Base-by-base conservation (phyloP, 1,140 invertebrate genomes). In the Anastrepha obliqua region DNA sequence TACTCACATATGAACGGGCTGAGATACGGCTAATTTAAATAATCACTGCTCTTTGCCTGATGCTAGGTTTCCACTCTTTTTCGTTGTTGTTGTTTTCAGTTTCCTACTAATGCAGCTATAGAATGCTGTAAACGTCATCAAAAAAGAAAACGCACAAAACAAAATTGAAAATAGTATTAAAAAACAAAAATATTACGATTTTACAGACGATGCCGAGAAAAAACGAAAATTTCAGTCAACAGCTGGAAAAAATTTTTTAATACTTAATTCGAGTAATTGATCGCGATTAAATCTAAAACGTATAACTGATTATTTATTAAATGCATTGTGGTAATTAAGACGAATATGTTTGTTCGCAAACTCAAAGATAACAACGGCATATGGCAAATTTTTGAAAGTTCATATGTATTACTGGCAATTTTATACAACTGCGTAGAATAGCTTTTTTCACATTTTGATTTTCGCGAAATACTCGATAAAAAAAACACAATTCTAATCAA, bases 51-150 rank as follows among this genome's bases (percentile, higher is more conserved):
- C 47, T 81, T 81, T 55, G 74, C 51, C 55, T 20, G 74, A 81
- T 81, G 74, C 47, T 81, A 55, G 74, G 51, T 81, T 81, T 81
- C 67, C 47, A 81, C 74, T 51, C 44, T 81, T 51, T 1, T 81
- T 51, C 47, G 74, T 58, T 81, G 74, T 55, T 81, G 7, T 55
- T 81, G 44, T 58, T 81, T 3, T 74, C 47, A 2, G 17, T 44
- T 47, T 74, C 8, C 15, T 51, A 11, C 15, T 81, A 17, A 55
- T 51, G 5, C 55, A 15, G n/a, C 47, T 81, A 81, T 55, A 47
- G 74, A 81, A 81, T 81, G n/a, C 74, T 81, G 74, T 81, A 81
- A 81, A 81, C 74, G 74, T 55, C 74, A 81, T 17, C 44, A 81
- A 81, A 81, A 81, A 3, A 55, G 74, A 81, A 17, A 47, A 58